These are phyloP conservation scores for Tipula unca DNA, from an alignment of 2,888 invertebrate species.

Conservation along the genomic window DNA sequence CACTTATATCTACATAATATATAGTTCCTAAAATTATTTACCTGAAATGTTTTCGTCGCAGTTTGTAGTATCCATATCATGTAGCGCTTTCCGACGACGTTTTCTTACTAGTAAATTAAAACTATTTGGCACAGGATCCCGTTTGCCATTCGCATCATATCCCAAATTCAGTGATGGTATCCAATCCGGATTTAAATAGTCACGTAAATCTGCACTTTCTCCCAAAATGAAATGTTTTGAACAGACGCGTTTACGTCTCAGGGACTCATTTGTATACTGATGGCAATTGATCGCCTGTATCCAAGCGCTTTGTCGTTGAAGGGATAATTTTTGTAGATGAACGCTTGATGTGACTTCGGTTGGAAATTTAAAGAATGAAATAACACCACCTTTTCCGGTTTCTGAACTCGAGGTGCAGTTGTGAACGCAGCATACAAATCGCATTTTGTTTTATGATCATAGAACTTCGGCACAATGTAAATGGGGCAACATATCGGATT, in stretches of 20 bases:
- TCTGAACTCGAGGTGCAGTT: background rate
- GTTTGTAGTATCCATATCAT: background rate
- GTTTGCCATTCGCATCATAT: background rate
- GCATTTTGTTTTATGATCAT: background rate
- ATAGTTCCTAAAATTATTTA: background rate
- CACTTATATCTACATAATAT: background rate
- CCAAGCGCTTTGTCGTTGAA: background rate
- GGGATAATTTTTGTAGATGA: background rate
- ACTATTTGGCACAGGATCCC: background rate
- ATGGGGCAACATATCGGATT: background rate
- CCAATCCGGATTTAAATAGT: background rate
- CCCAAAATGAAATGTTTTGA: background rate
- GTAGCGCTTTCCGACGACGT: background rate
- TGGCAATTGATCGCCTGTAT: background rate
- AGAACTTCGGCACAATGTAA: background rate
- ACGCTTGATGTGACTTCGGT: background rate
- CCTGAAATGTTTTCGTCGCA: background rate
- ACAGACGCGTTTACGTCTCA: background rate
- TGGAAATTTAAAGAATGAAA: background rate
- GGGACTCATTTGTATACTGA: background rate
- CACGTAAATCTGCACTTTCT: background rate
- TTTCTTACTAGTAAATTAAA: background rate
- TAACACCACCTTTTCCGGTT: background rate
- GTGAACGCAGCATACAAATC: background rate
- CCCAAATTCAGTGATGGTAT: background rate